Evolutionary conservation across 2,113 vertebrate genomes (phyloP).

Genomic region (Oplegnathus fasciatus): DNA sequence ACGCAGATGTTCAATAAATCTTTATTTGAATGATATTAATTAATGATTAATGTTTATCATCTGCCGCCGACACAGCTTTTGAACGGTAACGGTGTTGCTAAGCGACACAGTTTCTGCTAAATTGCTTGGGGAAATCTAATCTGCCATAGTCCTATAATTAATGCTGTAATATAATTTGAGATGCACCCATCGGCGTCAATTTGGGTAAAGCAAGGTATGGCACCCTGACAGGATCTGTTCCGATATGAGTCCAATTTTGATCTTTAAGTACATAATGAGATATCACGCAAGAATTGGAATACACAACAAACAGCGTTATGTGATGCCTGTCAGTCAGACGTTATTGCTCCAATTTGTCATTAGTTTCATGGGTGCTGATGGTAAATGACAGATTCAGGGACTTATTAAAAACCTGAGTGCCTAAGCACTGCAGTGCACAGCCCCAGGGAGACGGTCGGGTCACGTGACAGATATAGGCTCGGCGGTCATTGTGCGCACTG

Average conservation of each 20-base stretch:
- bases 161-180: conserved; percentile 67
- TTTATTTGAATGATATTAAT: conserved; percentile 68
- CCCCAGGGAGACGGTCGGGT: not conserved
- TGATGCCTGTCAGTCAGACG: conserved; percentile 58
- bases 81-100: conserved; percentile 71
- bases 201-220: conserved; percentile 54
- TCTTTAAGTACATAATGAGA: conserved; percentile 61
- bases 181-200: conserved; percentile 66
- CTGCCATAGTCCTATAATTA: conserved; percentile 73
- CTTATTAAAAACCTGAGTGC: not conserved
- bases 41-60: conserved; percentile 68
- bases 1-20: conserved; percentile 52
- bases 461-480: conserved; percentile 16
- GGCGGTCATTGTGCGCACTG: conserved; percentile 31
- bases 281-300: conserved; percentile 30
- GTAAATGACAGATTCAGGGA: not conserved
- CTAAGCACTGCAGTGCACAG: not conserved
- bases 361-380: conserved; percentile 13
- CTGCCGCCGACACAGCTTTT: conserved; percentile 46
- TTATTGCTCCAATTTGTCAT: conserved; percentile 18
- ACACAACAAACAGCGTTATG: conserved; percentile 32
- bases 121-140: conserved; percentile 71
- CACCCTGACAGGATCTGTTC: conserved; percentile 59
- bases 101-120: conserved; percentile 69
- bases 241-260: conserved; percentile 44